These are phyloP conservation scores for Drosophila fuyamai DNA, from an alignment of 1,140 invertebrate genomes.

Conservation along the genomic window DNA sequence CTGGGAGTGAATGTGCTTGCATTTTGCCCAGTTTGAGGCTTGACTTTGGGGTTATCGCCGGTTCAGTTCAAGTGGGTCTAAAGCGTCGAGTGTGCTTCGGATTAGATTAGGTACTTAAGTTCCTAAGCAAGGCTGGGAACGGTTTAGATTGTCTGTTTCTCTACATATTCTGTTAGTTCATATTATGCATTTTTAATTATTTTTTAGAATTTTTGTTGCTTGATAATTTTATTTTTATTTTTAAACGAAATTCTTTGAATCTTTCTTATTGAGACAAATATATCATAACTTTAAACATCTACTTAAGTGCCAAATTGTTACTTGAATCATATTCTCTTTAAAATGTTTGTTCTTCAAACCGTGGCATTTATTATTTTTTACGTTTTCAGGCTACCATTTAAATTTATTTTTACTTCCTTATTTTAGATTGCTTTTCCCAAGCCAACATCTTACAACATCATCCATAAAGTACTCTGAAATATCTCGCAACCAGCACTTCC, in stretches of 20 bases:
- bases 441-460: background rate
- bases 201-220: background rate
- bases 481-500: constrained; percentile 48
- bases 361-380: background rate
- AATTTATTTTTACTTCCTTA: background rate
- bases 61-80: constrained; percentile 66
- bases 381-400: too few species aligned
- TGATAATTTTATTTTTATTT: too few species aligned
- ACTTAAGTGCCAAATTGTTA: too few species aligned
- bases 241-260: too few species aligned
- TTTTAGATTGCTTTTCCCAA: background rate
- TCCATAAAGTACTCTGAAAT: constrained; percentile 21
- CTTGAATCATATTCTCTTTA: too few species aligned
- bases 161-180: background rate
- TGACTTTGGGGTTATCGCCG: constrained; percentile 55
- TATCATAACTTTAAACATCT: too few species aligned
- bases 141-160: constrained; percentile 8
- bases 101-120: constrained; percentile 36
- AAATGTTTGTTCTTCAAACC: too few species aligned
- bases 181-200: background rate
- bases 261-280: too few species aligned
- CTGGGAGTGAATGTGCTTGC: constrained; percentile 65
- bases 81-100: constrained; percentile 19
- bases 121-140: constrained; percentile 40
- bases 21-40: constrained; percentile 31